phyloP scores from a whole-genome alignment of 2,797 vertebrate species.

The Tarsius wallacei region DNA sequence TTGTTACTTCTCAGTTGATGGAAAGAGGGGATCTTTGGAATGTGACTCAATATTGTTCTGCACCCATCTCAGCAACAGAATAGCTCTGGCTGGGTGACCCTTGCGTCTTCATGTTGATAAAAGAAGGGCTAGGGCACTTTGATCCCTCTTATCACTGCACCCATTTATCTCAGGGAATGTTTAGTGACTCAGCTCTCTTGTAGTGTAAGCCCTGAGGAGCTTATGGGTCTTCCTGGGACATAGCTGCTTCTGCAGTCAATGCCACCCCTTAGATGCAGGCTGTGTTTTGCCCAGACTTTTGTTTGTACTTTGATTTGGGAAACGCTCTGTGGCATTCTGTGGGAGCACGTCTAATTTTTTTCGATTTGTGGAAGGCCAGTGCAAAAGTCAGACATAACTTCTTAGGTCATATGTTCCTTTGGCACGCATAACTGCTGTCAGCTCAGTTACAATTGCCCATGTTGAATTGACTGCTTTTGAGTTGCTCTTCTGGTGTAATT shows the following conservation, averaged over 20 bases:
- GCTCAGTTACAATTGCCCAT: background rate
- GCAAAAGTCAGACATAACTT: conserved; percentile 9
- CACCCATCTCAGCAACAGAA: background rate
- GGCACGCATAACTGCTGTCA: background rate
- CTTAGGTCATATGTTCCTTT: background rate
- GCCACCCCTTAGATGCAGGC: background rate
- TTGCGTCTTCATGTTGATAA: conserved; percentile 44
- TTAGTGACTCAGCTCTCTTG: conserved; percentile 65
- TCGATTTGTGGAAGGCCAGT: background rate
- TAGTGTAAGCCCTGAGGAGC: background rate
- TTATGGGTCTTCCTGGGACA: background rate
- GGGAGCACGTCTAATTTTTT: background rate
- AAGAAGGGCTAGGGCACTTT: conserved; percentile 63
- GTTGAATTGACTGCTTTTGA: background rate
- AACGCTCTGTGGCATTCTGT: background rate
- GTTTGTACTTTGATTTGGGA: conserved; percentile 20
- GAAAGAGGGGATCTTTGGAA: conserved; percentile 49
- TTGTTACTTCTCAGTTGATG: background rate
- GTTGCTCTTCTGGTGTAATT: background rate
- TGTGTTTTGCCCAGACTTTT: conserved; percentile 66
- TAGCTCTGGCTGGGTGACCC: background rate
- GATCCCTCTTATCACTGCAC: conserved; percentile 59
- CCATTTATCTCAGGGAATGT: conserved; percentile 62
- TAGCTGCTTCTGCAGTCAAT: background rate
- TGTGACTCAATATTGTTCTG: background rate